These are phyloP conservation scores for Eubasilissa splendida DNA, from an alignment of 2,888 invertebrate genomes.

Conservation along the genomic window DNA sequence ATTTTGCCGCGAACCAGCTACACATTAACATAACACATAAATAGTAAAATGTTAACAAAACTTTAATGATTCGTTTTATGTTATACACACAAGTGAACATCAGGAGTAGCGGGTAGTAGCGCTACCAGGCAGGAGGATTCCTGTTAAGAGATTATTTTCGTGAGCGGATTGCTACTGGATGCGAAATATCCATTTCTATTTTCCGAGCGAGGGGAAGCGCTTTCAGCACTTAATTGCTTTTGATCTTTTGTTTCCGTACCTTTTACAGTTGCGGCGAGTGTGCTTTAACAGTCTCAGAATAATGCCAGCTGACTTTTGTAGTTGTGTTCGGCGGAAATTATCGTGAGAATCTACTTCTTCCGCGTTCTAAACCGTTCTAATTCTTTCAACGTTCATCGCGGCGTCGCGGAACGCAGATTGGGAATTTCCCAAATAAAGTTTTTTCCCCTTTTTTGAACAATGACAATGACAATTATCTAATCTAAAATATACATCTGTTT, in stretches of 20 bases:
- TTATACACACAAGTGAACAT: not conserved
- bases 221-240: conserved; percentile 47
- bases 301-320: not conserved
- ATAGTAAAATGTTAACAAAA: conserved; percentile 20
- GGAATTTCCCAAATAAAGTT: too few relatives aligned
- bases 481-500: too few relatives aligned
- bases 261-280: conserved; percentile 37
- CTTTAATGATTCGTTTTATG: conserved; percentile 21
- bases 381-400: not conserved
- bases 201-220: conserved; percentile 34
- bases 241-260: conserved; percentile 39
- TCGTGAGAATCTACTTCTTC: conserved; percentile 31
- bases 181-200: conserved; percentile 43
- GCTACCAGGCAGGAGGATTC: not conserved
- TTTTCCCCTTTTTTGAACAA: too few relatives aligned
- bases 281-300: conserved; percentile 31
- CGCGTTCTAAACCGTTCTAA: conserved; percentile 5
- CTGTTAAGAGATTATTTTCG: conserved; percentile 39
- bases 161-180: conserved; percentile 28
- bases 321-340: conserved; percentile 19
- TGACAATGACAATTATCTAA: too few relatives aligned
- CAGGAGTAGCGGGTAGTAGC: not conserved
- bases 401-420: too few relatives aligned
- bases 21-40: conserved; percentile 1
- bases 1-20: conserved; percentile 2